Evolutionary conservation across 2,888 invertebrate species (phyloP).

Genomic region (Acanthacorydalis orientalis): DNA sequence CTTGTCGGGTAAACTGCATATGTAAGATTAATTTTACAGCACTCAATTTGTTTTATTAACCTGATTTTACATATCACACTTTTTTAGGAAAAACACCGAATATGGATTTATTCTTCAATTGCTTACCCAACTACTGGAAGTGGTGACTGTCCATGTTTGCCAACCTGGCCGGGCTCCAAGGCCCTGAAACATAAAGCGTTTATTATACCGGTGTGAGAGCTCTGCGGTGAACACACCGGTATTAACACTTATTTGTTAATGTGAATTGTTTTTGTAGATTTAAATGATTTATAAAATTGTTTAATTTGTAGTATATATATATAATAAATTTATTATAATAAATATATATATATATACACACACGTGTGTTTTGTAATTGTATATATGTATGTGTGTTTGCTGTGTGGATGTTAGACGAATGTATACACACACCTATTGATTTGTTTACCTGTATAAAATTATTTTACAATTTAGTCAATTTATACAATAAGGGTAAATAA

Average conservation of each 20-base stretch:
- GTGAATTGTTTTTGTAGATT: neutral
- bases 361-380: no score
- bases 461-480: no score
- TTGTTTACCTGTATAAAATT: no score
- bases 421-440: no score
- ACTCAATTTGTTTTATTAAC: neutral
- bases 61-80: neutral
- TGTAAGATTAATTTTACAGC: no score
- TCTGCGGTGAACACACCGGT: neutral
- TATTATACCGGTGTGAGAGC: neutral
- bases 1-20: neutral
- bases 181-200: conserved; percentile 39
- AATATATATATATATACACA: no score
- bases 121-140: conserved; percentile 50
- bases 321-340: no score
- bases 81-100: neutral
- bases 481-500: no score
- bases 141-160: conserved; percentile 29
- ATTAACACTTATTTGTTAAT: neutral
- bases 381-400: no score
- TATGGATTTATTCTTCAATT: conserved; percentile 14
- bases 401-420: no score
- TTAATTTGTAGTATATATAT: no score
- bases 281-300: no score
- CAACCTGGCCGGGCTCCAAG: conserved; percentile 33